phyloP scores from a whole-genome alignment of 2,113 vertebrate genomes.

The Columba janthina region DNA sequence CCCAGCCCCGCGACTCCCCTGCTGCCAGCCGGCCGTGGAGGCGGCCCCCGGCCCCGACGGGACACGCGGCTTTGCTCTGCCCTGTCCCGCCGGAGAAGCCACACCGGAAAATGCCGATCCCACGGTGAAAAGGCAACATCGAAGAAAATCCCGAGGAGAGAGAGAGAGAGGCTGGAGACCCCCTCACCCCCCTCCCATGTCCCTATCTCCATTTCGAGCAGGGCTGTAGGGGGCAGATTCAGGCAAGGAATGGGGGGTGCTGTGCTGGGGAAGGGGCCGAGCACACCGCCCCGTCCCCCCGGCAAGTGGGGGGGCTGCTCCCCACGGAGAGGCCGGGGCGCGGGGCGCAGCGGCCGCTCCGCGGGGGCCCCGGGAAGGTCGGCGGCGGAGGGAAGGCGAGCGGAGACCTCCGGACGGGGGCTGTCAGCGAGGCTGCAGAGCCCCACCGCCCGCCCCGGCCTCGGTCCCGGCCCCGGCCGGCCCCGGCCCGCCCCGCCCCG shows the following conservation, averaged over 20 bases:
- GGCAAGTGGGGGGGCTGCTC: background rate
- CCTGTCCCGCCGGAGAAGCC: background rate
- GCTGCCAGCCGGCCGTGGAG: background rate
- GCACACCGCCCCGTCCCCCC: background rate
- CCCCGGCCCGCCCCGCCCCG: background rate
- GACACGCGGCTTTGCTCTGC: background rate
- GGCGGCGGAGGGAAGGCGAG: background rate
- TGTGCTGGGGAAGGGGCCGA: background rate
- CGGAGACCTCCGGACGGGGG: background rate
- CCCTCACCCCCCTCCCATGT: background rate
- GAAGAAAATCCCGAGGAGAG: background rate
- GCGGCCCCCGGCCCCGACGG: background rate
- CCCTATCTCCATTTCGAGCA: background rate
- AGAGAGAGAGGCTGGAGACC: background rate
- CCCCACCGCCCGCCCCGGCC: background rate
- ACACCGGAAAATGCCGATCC: background rate
- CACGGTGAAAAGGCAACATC: background rate
- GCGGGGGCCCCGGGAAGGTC: background rate
- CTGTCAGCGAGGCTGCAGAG: background rate
- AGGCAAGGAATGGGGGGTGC: background rate
- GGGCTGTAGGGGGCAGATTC: background rate
- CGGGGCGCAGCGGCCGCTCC: background rate
- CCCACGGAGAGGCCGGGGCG: background rate
- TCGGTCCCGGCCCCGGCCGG: no score
- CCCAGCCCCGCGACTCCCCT: background rate